phyloP scores from a whole-genome alignment of 1,140 invertebrate species.

The Agraylea sexmaculata region DNA sequence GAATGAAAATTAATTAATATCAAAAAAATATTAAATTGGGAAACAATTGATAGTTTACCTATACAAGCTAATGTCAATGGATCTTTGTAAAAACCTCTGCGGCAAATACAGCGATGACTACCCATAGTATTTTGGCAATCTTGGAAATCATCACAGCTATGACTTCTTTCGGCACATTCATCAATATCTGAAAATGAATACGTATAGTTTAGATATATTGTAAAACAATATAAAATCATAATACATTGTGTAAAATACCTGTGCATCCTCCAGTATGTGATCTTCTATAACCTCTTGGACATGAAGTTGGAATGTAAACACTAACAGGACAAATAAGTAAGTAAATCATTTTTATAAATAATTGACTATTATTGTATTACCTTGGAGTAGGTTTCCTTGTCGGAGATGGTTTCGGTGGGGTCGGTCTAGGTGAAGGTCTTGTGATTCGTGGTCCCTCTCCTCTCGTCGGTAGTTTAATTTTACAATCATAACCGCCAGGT shows the following conservation, averaged over 20 bases:
- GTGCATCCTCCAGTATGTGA: constrained; percentile 16
- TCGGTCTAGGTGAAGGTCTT: constrained; percentile 17
- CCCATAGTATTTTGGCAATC: constrained; percentile 69
- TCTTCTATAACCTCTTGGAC: constrained; percentile 24
- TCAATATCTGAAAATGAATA: constrained; percentile 49
- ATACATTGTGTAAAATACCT: constrained; percentile 10
- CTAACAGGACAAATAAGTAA: too few species aligned
- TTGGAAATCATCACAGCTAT: constrained; percentile 51
- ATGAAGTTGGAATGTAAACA: constrained; percentile 9
- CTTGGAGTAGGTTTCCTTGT: constrained; percentile 2
- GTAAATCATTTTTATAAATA: too few species aligned
- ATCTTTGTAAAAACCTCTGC: constrained; percentile 56
- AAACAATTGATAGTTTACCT: constrained; percentile 42
- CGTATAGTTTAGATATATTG: too few species aligned
- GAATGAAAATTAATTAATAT: constrained; percentile 7
- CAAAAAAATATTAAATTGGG: constrained; percentile 2
- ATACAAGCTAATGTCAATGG: constrained; percentile 54
- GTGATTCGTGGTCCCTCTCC: constrained; percentile 26
- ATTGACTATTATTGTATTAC: too few species aligned
- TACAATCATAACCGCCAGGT: constrained; percentile 59
- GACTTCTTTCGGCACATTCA: constrained; percentile 54
- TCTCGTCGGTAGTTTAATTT: constrained; percentile 38
- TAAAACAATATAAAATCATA: constrained; percentile 12
- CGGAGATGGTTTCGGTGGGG: background rate
- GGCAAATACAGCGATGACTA: constrained; percentile 67